Percentiles rank a stretch among this genome's conserved stretches.
Conservation (phyloP, 2,797 vertebrate species). For the Hippocampus kuda region DNA sequence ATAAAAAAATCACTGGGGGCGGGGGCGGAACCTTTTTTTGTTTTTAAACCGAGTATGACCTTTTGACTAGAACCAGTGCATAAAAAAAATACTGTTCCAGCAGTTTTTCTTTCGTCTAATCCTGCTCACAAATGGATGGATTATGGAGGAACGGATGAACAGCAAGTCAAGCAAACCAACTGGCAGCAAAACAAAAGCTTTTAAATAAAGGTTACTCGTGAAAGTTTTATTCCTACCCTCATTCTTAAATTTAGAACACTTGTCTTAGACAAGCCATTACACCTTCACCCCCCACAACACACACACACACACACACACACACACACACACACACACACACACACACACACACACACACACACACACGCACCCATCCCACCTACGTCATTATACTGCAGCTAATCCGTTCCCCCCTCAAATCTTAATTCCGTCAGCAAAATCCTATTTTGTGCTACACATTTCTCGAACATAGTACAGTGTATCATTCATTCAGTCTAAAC, state of each 20-base stretch:
- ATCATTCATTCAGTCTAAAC: constrained; percentile 31
- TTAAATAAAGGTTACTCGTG: constrained; percentile 11
- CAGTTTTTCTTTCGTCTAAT: neutral
- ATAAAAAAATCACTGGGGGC: neutral
- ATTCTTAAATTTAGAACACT: constrained; percentile 41
- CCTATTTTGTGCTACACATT: constrained; percentile 59
- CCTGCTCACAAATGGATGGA: constrained; percentile 3
- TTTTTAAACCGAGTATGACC: neutral
- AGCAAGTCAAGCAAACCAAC: neutral
- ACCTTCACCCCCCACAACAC: constrained; percentile 18
- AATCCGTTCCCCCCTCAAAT: constrained; percentile 71
- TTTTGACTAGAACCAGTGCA: neutral
- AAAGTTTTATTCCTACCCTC: constrained; percentile 40
- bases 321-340: constrained; percentile 22
- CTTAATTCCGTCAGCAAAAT: constrained; percentile 65
- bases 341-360: constrained; percentile 18
- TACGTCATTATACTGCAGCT: constrained; percentile 66
- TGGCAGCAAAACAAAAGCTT: neutral
- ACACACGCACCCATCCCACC: constrained; percentile 50
- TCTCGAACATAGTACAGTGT: constrained; percentile 43
- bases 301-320: constrained; percentile 17
- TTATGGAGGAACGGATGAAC: neutral
- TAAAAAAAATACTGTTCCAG: neutral
- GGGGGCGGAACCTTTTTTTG: neutral
- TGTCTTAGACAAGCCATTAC: constrained; percentile 36